Evolutionary conservation across 2,888 invertebrate genomes (phyloP), one percentile per base, ranked within the genome.

Genomic region (Leptinotarsa rubiginosa): DNA sequence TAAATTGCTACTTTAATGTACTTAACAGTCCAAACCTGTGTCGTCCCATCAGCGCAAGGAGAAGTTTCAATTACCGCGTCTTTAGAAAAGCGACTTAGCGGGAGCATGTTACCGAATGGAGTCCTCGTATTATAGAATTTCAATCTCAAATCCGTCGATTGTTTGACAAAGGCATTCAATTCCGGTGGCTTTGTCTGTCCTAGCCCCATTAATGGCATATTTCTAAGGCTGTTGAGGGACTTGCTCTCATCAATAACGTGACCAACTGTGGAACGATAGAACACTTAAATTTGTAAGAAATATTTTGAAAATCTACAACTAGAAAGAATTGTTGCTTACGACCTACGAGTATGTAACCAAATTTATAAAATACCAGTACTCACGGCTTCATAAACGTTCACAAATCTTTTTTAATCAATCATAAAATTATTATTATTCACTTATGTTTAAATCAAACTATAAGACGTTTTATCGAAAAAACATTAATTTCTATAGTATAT

Each of bases 71-170:
- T 87, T 87, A 87, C 86, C 80, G 79, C 83, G 83, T 85, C 86
- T 84, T 86, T 86, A 85, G 85, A 85, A 86, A 84, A 83, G 84
- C 83, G 86, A 86, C 86, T 86, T 86, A 86, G 81, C 82, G 83
- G 81, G 84, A 83, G 83, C 87, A 86, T 86, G 87, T 83, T 84
- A 82, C 83, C 84, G 85, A 86, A 86, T 86, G 81, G 85, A 83
- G 82, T 79, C 78, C 81, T 80, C 82, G 87, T 83, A 87, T 87
- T 87, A 87, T 85, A 84, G 82, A 84, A 85, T 84, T 81, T 85
- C 84, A 85, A 86, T 87, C 85, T 84, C 82, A 85, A 87, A 87
- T 87, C 87, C 87, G 83, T 79, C 85, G 81, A 87, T 87, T 87
- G 87, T 87, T 85, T 80, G 77, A 77, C 75, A 73, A 76, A 72